phyloP scores from a whole-genome alignment of 2,888 invertebrate genomes.

The Hartigia nigra region DNA sequence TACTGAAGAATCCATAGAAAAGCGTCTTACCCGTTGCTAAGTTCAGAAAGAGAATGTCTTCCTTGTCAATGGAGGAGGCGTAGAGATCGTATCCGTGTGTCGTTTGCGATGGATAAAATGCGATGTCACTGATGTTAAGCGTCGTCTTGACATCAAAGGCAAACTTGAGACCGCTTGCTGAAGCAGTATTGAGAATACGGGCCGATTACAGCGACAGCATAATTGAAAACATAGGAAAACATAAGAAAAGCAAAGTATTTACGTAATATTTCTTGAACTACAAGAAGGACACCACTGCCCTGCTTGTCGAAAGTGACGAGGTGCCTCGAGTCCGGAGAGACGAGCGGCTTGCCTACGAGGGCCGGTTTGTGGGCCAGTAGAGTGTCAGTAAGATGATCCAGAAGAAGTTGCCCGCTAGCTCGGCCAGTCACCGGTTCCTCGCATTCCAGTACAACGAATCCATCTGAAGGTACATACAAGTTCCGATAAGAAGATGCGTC shows the following conservation, averaged over 20 bases:
- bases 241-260: constrained; percentile 45
- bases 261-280: constrained; percentile 76
- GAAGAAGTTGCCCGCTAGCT: constrained; percentile 74
- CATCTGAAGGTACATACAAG: constrained; percentile 68
- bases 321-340: constrained; percentile 78
- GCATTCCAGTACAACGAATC: constrained; percentile 78
- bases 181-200: constrained; percentile 30
- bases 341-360: constrained; percentile 74
- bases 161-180: constrained; percentile 75
- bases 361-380: constrained; percentile 74
- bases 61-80: constrained; percentile 77
- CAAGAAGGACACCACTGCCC: constrained; percentile 70
- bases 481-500: not conserved
- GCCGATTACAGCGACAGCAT: not conserved
- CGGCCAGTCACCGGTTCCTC: constrained; percentile 74
- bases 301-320: constrained; percentile 75
- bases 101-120: constrained; percentile 78
- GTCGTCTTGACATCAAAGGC: constrained; percentile 81
- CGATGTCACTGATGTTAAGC: constrained; percentile 77
- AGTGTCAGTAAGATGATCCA: constrained; percentile 80
- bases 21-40: constrained; percentile 71
- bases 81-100: constrained; percentile 81
- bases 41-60: constrained; percentile 78
- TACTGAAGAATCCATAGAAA: not conserved
- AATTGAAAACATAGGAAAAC: constrained; percentile 6